Evolutionary conservation across 2,888 invertebrate species (phyloP), one percentile per base, ranked within the genome.

Genomic region (Amorpha juglandis): DNA sequence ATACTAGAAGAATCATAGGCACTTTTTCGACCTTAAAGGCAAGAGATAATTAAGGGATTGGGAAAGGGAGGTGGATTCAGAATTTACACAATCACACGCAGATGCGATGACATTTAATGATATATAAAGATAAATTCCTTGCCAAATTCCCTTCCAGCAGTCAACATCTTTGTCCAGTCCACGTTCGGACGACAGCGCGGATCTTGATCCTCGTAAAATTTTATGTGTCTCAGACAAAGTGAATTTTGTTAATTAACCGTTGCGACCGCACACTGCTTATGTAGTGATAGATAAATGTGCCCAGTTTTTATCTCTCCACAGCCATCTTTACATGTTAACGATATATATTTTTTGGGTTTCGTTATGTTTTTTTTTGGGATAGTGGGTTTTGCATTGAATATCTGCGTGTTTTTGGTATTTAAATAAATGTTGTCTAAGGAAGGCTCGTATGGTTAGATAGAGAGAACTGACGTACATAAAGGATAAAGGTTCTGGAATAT

Each of bases 201-300:
- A 92, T 92, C 92, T 91, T 89, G 92, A 92, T 91, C 83, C 88
- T 92, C 92, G 83, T 92, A 92, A 92, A 92, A 92, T 92, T 92
- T 92, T 92, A 92, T 92, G 92, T 89, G 87, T 87, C 85, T 86
- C 87, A 89, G 86, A 92, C 91, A 91, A 92, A 90, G 91, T 89
- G 90, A 91, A 91, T 91, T 90, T 82, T 87, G 92, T 92, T 92
- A 92, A 92, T 92, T 92, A 92, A 90, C 89, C 83, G 80, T 84
- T 87, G 81, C 77, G 82, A 75, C 78, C 77, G 81, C 82, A 80
- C 74, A 75, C 77, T 82, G 82, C 81, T 55, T 64, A 55, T 48
- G 82, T 77, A 77, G 81, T 86, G 89, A 91, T 91, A 92, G 91
- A 91, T 91, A 89, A 81, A 87, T 84, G 80, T 77, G 69, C 78